phyloP scores from a whole-genome alignment of 2,797 vertebrate species.

The Anguilla megastoma region DNA sequence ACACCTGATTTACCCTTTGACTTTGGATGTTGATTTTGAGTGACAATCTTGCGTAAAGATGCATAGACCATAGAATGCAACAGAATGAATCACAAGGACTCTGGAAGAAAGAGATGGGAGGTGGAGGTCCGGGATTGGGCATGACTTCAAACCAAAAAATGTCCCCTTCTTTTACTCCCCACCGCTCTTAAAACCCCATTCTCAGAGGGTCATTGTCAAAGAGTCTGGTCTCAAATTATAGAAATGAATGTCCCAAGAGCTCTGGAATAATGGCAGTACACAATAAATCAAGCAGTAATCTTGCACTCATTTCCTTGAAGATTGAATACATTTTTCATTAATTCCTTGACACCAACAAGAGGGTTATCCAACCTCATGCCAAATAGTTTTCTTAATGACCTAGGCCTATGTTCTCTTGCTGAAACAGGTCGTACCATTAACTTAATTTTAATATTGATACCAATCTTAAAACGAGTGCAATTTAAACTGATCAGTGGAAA shows the following conservation, averaged over 20 bases:
- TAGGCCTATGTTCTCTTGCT: neutral
- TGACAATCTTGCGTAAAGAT: neutral
- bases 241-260: slow-evolving; percentile 24
- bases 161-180: slow-evolving; percentile 10
- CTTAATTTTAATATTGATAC: neutral
- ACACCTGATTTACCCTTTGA: neutral
- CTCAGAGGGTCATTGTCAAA: slow-evolving; percentile 17
- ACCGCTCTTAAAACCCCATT: slow-evolving; percentile 21
- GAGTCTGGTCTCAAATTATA: slow-evolving; percentile 31
- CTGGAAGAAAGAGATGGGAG: slow-evolving; percentile 20
- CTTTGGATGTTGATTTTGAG: neutral
- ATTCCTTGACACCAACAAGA: neutral
- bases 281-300: slow-evolving; percentile 1
- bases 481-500: neutral
- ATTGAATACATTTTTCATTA: neutral
- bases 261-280: neutral
- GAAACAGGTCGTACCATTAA: slow-evolving; percentile 13
- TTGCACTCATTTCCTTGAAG: slow-evolving; percentile 5
- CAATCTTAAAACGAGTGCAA: neutral
- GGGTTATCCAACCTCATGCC: neutral
- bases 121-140: neutral
- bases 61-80: neutral
- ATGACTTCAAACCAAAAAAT: slow-evolving; percentile 27
- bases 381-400: neutral
- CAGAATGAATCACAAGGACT: slow-evolving; percentile 13